phyloP scores from a whole-genome alignment of 1,140 invertebrate species.

The Arion vulgaris region DNA sequence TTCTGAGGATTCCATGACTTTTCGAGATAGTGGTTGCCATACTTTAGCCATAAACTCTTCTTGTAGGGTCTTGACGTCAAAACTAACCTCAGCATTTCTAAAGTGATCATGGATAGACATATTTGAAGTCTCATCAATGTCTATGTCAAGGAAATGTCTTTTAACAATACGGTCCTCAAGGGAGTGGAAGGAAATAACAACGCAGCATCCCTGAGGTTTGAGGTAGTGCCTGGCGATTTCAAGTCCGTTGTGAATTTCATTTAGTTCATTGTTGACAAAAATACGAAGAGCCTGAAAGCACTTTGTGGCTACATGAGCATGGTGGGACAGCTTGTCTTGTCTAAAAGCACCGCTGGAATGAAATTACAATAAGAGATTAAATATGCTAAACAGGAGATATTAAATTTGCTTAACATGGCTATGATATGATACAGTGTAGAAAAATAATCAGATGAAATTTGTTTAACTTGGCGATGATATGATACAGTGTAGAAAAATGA shows the following conservation, averaged over 20 bases:
- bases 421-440: too few relatives aligned
- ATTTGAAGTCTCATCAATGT: slow-evolving; percentile 53
- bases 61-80: slow-evolving; percentile 73
- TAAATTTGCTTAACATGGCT: too few relatives aligned
- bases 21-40: slow-evolving; percentile 87
- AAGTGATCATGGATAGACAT: slow-evolving; percentile 49
- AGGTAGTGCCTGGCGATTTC: slow-evolving; percentile 82
- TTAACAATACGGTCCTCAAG: slow-evolving; percentile 97
- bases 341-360: slow-evolving; percentile 10
- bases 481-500: too few relatives aligned
- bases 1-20: slow-evolving; percentile 82
- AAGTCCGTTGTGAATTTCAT: slow-evolving; percentile 94
- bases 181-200: slow-evolving; percentile 92
- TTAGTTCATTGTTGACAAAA: slow-evolving; percentile 97
- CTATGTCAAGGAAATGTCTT: slow-evolving; percentile 80
- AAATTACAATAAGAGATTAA: background rate
- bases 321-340: slow-evolving; percentile 82
- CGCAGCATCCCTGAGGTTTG: slow-evolving; percentile 84
- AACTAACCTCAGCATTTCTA: slow-evolving; percentile 28
- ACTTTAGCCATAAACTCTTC: slow-evolving; percentile 77
- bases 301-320: slow-evolving; percentile 89
- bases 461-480: too few relatives aligned
- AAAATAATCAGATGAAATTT: too few relatives aligned
- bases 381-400: background rate
- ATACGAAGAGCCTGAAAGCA: slow-evolving; percentile 95